phyloP scores from a whole-genome alignment of 2,888 invertebrate genomes.

The Chorisops tibialis region DNA sequence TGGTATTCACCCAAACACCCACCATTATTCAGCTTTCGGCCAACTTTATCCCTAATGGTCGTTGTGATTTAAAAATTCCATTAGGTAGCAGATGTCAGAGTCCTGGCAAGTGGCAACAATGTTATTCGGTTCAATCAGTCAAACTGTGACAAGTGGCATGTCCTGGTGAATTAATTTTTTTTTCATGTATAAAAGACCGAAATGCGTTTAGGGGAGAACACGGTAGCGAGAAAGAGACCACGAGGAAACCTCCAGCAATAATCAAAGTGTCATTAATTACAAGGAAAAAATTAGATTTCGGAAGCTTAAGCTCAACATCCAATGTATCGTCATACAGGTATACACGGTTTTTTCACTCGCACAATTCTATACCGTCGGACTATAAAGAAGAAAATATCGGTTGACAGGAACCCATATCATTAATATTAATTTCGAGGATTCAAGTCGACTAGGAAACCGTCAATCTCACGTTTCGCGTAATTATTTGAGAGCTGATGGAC shows the following conservation, averaged over 20 bases:
- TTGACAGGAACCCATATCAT: background rate
- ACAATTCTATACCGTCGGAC: background rate
- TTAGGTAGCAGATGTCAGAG: conserved; percentile 3
- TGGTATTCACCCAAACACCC: too few species aligned
- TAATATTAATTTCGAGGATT: background rate
- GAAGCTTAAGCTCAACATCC: background rate
- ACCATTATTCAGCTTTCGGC: too few species aligned
- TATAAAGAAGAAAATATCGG: background rate
- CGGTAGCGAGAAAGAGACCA: background rate
- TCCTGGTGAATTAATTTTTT: conserved; percentile 16
- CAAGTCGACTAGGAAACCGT: background rate
- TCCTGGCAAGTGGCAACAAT: conserved; percentile 1
- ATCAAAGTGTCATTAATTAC: conserved; percentile 25
- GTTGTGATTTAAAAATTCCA: conserved; percentile 12
- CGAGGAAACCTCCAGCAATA: conserved; percentile 11
- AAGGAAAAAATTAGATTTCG: conserved; percentile 9
- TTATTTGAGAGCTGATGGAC: background rate
- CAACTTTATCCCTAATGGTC: background rate
- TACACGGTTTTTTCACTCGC: background rate
- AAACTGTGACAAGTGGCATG: conserved; percentile 20
- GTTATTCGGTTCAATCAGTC: conserved; percentile 14
- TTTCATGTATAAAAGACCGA: background rate
- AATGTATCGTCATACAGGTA: too few species aligned
- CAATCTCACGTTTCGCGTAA: background rate
- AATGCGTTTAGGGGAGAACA: too few species aligned